Conservation (phyloP, 2,888 invertebrate species). For the Holacanthella duospinosa region DNA sequence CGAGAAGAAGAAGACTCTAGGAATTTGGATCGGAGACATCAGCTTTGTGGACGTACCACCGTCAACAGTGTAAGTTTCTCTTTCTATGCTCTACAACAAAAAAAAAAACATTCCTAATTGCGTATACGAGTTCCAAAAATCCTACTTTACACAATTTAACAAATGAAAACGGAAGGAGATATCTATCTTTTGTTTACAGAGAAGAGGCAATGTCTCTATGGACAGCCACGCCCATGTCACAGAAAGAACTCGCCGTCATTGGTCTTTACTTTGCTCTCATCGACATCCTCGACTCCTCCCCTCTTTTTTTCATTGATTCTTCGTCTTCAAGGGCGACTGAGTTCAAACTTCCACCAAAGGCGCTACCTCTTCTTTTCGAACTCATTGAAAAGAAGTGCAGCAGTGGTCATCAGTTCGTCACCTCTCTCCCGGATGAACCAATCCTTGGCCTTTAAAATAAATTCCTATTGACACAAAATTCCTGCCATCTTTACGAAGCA, state of each 20-base stretch:
- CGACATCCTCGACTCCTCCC: background rate
- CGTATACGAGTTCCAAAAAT: no score
- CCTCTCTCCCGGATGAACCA: background rate
- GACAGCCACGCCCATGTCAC: background rate
- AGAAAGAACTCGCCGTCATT: background rate
- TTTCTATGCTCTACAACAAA: no score
- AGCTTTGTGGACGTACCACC: no score
- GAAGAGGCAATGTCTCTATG: background rate
- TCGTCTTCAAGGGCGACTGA: background rate
- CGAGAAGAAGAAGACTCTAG: background rate
- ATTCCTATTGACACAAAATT: no score
- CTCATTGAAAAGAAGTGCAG: conserved; percentile 2
- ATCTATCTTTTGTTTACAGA: no score
- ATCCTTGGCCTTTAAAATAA: no score
- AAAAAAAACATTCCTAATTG: no score
- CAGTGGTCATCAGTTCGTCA: background rate
- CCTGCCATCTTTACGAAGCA: no score
- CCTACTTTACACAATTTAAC: no score
- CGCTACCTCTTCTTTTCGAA: background rate
- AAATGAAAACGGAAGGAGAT: no score
- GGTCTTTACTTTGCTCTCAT: background rate
- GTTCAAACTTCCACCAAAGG: background rate
- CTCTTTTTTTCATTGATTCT: background rate
- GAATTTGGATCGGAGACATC: background rate
- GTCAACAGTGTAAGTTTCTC: no score